These are phyloP conservation scores for Platygyra sinensis DNA, from an alignment of 64 coral and sea anemone genomes.

Conservation along the genomic window DNA sequence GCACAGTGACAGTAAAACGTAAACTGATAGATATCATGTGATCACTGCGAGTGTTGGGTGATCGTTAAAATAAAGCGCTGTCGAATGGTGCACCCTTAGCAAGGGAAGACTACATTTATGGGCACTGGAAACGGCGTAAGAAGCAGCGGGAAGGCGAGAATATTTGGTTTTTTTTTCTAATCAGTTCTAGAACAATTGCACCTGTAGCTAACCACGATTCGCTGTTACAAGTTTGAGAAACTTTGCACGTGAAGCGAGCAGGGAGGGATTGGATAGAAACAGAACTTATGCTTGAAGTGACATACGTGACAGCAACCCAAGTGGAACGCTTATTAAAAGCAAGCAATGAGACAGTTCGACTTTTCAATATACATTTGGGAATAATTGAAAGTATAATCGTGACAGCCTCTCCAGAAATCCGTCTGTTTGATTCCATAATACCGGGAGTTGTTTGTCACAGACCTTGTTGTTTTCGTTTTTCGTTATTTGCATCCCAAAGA, in stretches of 20 bases:
- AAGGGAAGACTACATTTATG: neutral
- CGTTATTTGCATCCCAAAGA: too few relatives aligned
- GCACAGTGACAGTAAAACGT: neutral
- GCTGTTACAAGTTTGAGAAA: neutral
- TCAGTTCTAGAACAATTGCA: neutral
- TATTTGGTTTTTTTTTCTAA: neutral
- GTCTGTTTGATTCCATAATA: neutral
- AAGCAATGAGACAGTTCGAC: neutral
- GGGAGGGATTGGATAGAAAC: neutral
- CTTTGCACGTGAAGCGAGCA: neutral
- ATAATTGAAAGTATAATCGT: neutral
- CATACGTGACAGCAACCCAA: neutral
- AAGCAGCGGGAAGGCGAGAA: neutral
- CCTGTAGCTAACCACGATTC: neutral
- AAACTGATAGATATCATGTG: neutral
- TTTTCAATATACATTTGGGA: neutral
- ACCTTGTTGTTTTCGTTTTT: neutral
- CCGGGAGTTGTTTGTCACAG: neutral
- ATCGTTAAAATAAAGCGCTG: neutral
- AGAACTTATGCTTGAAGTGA: neutral
- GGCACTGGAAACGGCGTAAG: neutral
- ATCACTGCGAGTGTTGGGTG: neutral
- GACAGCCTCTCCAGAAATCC: neutral
- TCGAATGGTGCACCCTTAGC: neutral
- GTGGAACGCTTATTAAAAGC: slow-evolving; percentile 17